Percentiles rank a stretch among this genome's conserved stretches.
These are phyloP conservation scores for Petrocephalus zakoni DNA, from an alignment of 2,113 vertebrate species.

Conservation along the genomic window DNA sequence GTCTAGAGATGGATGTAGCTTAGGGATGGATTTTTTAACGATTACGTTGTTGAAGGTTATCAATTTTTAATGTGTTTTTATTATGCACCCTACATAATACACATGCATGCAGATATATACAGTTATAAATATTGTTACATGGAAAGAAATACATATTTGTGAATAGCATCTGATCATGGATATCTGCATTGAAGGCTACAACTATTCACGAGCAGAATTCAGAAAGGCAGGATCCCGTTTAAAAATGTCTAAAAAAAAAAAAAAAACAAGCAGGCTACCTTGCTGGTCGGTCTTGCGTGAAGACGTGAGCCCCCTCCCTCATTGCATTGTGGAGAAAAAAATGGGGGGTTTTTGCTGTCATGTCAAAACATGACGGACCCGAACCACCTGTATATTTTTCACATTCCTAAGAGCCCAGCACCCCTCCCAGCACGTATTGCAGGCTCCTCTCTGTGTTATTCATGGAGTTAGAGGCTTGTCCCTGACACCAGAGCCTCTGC, in stretches of 20 bases:
- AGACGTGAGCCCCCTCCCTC: neutral
- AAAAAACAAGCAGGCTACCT: neutral
- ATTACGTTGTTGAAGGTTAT: neutral
- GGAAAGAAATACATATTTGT: neutral
- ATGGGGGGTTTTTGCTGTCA: neutral
- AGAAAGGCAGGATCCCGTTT: neutral
- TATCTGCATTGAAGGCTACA: neutral
- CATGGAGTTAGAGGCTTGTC: neutral
- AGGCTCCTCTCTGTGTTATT: neutral
- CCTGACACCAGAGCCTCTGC: neutral
- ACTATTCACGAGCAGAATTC: neutral
- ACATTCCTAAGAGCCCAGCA: neutral
- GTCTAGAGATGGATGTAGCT: neutral
- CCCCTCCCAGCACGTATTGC: neutral
- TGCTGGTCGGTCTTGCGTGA: neutral
- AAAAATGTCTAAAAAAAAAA: neutral
- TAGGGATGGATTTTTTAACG: neutral
- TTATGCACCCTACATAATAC: neutral
- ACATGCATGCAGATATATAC: neutral
- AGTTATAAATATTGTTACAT: neutral
- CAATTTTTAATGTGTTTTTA: neutral
- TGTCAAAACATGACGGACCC: slow-evolving; percentile 10
- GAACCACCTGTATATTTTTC: neutral
- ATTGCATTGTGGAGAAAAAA: neutral
- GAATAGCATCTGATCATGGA: neutral